These are phyloP conservation scores for Halocaridina rubra DNA, from an alignment of 2,888 invertebrate species.

Conservation along the genomic window DNA sequence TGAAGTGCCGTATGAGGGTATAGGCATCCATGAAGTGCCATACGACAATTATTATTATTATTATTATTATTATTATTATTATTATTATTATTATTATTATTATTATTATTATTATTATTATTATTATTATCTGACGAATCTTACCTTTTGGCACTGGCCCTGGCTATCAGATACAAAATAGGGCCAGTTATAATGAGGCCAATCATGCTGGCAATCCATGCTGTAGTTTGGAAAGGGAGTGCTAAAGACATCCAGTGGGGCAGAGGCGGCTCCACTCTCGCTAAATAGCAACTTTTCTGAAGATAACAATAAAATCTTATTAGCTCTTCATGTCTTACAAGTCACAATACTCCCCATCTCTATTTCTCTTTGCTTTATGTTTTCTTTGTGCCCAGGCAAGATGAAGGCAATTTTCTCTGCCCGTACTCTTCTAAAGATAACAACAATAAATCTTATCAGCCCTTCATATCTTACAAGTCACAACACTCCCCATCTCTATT, in stretches of 20 bases:
- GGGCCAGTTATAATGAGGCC: constrained; percentile 5
- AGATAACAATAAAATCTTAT: not conserved
- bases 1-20: too few species aligned
- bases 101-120: not conserved
- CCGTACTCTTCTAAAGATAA: not conserved
- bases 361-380: too few species aligned
- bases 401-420: too few species aligned
- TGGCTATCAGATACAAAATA: constrained; percentile 11
- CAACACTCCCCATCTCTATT: too few species aligned
- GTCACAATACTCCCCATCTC: not conserved
- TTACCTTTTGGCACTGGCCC: not conserved
- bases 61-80: not conserved
- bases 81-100: not conserved
- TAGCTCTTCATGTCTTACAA: not conserved
- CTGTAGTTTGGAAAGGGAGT: constrained; percentile 37
- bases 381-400: too few species aligned
- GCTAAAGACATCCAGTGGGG: constrained; percentile 50
- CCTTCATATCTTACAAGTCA: too few species aligned
- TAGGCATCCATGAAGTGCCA: too few species aligned
- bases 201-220: constrained; percentile 43
- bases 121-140: not conserved
- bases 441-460: too few species aligned
- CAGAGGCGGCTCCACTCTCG: constrained; percentile 38
- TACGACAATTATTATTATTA: too few species aligned
- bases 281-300: constrained; percentile 40